phyloP scores from a whole-genome alignment of 2,888 invertebrate genomes.

The Prostheceraeus crozeri region DNA sequence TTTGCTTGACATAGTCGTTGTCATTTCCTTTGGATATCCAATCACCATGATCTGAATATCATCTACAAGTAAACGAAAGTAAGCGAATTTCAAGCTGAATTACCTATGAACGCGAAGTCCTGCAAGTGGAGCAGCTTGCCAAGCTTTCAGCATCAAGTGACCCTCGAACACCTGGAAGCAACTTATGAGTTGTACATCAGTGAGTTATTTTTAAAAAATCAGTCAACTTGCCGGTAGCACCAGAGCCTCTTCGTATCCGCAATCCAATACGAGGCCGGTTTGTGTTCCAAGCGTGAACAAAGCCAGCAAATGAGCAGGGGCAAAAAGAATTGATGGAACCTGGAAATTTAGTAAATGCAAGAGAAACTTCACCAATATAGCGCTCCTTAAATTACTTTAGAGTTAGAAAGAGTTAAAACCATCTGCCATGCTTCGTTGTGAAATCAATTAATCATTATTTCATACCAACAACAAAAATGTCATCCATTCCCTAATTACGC shows the following conservation, averaged over 20 bases:
- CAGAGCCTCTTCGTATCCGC: conserved; percentile 75
- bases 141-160: conserved; percentile 71
- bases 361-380: too few relatives aligned
- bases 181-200: background rate
- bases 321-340: conserved; percentile 70
- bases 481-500: too few relatives aligned
- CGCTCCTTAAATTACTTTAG: too few relatives aligned
- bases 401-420: too few relatives aligned
- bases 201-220: too few relatives aligned
- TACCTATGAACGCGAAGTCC: conserved; percentile 2
- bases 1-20: too few relatives aligned
- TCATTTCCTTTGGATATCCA: too few relatives aligned
- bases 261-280: conserved; percentile 74
- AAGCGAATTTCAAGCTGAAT: background rate
- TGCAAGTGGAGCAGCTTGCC: conserved; percentile 60
- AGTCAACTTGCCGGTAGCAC: conserved; percentile 66
- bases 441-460: too few relatives aligned
- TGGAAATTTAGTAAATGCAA: conserved; percentile 49
- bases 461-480: too few relatives aligned
- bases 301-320: conserved; percentile 75
- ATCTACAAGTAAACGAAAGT: conserved; percentile 36
- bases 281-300: conserved; percentile 73
- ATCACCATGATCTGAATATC: too few relatives aligned
- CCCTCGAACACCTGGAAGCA: conserved; percentile 65
- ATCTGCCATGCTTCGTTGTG: too few relatives aligned